These are phyloP conservation scores for Cylindroiulus punctatus DNA, from an alignment of 2,888 invertebrate species.

Conservation along the genomic window DNA sequence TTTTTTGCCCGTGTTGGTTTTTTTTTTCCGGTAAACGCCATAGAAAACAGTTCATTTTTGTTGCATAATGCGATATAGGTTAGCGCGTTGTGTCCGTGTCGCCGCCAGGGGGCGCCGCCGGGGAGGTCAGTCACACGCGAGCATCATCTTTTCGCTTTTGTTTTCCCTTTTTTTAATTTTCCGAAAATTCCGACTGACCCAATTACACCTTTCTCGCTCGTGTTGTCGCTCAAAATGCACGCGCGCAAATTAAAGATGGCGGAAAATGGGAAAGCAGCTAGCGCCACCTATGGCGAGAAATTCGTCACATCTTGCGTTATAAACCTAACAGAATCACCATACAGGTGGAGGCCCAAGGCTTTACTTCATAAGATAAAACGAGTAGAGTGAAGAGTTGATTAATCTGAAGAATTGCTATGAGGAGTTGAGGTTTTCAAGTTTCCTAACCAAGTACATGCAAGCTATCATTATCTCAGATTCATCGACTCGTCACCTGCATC, in stretches of 20 bases:
- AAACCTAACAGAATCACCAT: no score
- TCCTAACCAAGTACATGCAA: no score
- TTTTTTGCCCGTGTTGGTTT: not conserved
- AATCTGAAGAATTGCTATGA: no score
- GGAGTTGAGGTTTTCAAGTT: no score
- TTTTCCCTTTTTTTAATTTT: constrained; percentile 26
- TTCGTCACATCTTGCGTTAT: no score
- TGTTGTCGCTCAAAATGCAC: no score
- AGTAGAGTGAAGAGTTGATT: no score
- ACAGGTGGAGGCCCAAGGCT: no score
- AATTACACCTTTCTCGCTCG: not conserved
- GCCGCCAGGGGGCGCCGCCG: constrained; percentile 17
- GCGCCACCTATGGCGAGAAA: not conserved
- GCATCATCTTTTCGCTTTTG: constrained; percentile 32
- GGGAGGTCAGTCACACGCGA: constrained; percentile 6
- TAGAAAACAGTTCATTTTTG: constrained; percentile 15
- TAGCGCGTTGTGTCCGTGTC: not conserved
- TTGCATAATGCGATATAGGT: not conserved
- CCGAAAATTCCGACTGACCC: not conserved
- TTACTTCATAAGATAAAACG: no score
- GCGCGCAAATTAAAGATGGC: no score
- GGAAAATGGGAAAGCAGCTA: not conserved
- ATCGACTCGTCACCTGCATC: no score
- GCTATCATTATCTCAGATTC: no score
- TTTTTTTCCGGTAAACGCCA: not conserved